phyloP scores from a whole-genome alignment of 2,797 vertebrate genomes.

The Nannoperca obscura region DNA sequence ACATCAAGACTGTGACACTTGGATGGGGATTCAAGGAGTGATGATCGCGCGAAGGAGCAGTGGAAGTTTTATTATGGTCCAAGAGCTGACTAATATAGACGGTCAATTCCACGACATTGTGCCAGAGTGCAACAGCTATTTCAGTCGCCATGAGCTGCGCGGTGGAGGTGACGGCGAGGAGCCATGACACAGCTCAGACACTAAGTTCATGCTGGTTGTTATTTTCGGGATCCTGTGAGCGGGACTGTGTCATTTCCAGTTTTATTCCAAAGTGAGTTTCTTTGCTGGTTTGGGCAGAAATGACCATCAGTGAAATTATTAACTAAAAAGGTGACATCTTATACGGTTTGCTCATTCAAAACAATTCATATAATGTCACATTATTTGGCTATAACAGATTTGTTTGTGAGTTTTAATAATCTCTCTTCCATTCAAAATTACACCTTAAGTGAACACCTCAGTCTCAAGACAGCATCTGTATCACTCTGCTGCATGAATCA shows the following conservation, averaged over 20 bases:
- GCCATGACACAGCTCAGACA: slow-evolving; percentile 41
- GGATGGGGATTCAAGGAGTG: slow-evolving; percentile 70
- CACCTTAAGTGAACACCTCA: slow-evolving; percentile 31
- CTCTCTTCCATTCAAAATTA: slow-evolving; percentile 24
- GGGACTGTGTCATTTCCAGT: neutral
- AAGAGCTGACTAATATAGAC: slow-evolving; percentile 69
- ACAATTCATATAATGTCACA: neutral
- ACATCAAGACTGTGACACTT: slow-evolving; percentile 77
- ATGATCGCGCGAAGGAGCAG: slow-evolving; percentile 58
- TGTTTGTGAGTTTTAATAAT: slow-evolving; percentile 21
- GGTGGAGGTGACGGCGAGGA: slow-evolving; percentile 49
- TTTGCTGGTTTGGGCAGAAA: neutral
- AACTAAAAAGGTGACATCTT: neutral
- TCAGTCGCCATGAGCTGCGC: slow-evolving; percentile 57
- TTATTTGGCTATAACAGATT: neutral
- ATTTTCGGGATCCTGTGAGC: slow-evolving; percentile 29
- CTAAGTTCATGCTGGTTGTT: slow-evolving; percentile 28
- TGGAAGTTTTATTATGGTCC: slow-evolving; percentile 72
- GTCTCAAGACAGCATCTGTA: slow-evolving; percentile 20
- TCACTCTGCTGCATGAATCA: slow-evolving; percentile 47
- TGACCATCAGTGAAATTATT: neutral
- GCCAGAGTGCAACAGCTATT: slow-evolving; percentile 76
- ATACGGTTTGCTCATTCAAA: neutral
- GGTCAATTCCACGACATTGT: slow-evolving; percentile 73
- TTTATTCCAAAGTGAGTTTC: slow-evolving; percentile 2